phyloP scores from a whole-genome alignment of 37 sponge, comb jelly and placozoan species.

The Ianthella basta region DNA sequence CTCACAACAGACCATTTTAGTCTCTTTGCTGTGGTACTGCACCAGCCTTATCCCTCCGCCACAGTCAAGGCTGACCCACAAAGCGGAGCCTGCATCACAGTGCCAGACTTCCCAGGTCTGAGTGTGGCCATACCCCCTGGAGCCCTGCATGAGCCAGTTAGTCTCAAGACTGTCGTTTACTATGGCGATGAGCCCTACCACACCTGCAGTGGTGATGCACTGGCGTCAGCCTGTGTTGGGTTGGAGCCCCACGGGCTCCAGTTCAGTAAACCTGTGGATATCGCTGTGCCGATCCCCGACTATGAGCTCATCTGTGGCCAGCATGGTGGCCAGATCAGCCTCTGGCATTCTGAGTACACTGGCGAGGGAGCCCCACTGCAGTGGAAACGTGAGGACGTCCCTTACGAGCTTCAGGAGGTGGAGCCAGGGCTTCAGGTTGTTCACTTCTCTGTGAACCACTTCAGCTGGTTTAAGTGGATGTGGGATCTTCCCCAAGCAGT shows the following conservation, averaged over 20 bases:
- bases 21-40: constrained; percentile 48
- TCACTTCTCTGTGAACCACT: constrained; percentile 44
- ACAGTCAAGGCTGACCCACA: constrained; percentile 10
- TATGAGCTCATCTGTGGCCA: constrained; percentile 2
- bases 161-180: constrained; percentile 43
- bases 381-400: neutral
- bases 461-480: constrained; percentile 55
- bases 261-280: constrained; percentile 39
- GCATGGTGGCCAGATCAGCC: constrained; percentile 7
- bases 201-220: neutral
- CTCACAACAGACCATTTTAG: constrained; percentile 62
- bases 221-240: constrained; percentile 54
- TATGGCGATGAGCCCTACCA: constrained; percentile 31
- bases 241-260: constrained; percentile 64
- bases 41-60: constrained; percentile 30
- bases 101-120: constrained; percentile 52
- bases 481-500: constrained; percentile 41
- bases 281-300: constrained; percentile 51
- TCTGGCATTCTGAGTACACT: constrained; percentile 25
- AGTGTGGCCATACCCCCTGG: constrained; percentile 29
- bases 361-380: neutral
- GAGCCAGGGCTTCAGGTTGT: constrained; percentile 5
- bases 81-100: constrained; percentile 11
- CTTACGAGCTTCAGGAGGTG: neutral
- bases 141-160: neutral